Conservation (phyloP, 2,888 invertebrate genomes). For the Limnephilus lunatus region DNA sequence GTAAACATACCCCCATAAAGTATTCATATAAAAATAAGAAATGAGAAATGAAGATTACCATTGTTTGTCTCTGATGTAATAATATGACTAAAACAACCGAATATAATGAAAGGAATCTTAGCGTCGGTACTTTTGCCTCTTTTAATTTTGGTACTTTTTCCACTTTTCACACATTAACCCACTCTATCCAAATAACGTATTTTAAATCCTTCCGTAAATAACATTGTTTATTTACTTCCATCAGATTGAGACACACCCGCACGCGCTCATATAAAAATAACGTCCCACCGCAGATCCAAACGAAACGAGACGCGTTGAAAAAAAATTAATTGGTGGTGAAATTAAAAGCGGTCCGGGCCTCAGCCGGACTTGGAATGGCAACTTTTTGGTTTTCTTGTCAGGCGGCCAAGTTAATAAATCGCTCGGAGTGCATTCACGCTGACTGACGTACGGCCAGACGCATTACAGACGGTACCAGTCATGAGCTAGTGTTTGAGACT, state of each 20-base stretch:
- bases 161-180: not conserved
- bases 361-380: not conserved
- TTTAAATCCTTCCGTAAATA: not conserved
- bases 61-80: too few species aligned
- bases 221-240: not conserved
- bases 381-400: conserved; percentile 51
- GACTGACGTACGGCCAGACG: conserved; percentile 50
- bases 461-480: conserved; percentile 25
- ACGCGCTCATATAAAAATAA: conserved; percentile 15
- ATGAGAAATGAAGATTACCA: too few species aligned
- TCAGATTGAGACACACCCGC: conserved; percentile 28
- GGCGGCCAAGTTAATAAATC: conserved; percentile 54
- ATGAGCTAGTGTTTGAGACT: not conserved
- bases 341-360: conserved; percentile 27
- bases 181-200: not conserved
- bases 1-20: too few species aligned
- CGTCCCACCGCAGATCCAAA: conserved; percentile 47
- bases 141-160: too few species aligned
- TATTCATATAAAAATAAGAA: too few species aligned
- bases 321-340: conserved; percentile 18
- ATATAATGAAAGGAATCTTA: not conserved
- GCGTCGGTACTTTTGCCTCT: not conserved
- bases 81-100: too few species aligned
- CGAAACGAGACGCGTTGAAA: conserved; percentile 50
- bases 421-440: conserved; percentile 53